Evolutionary conservation across 2,113 vertebrate species (phyloP).

Genomic region (Malaclemys terrapin): DNA sequence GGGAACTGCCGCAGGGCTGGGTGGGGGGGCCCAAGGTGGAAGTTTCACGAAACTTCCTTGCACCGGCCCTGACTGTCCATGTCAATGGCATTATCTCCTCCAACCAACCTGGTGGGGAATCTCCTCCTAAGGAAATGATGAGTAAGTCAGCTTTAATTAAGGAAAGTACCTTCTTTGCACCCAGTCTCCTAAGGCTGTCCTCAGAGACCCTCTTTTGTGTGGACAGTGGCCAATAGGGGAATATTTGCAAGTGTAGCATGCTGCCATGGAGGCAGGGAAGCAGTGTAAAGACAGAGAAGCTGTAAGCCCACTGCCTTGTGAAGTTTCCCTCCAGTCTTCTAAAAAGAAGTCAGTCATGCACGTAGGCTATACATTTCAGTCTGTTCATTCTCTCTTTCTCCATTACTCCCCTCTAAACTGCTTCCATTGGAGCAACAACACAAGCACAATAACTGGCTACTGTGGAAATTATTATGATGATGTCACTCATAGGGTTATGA

Average conservation of each 20-base stretch:
- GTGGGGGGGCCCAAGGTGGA: too few relatives aligned
- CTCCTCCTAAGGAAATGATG: not conserved
- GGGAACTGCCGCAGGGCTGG: too few relatives aligned
- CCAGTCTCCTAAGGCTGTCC: not conserved
- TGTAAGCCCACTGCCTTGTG: not conserved
- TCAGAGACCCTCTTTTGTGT: not conserved
- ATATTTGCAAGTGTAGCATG: not conserved
- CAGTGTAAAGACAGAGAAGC: not conserved
- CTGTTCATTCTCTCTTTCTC: not conserved
- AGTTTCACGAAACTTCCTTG: too few relatives aligned
- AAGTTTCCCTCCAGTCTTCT: not conserved
- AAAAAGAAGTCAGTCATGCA: not conserved
- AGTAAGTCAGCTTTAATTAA: not conserved
- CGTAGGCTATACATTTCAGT: not conserved
- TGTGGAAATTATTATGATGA: not conserved
- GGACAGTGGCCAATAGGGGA: not conserved
- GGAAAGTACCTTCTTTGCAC: not conserved
- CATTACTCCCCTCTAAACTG: not conserved
- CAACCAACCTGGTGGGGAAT: not conserved
- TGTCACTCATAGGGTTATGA: not conserved
- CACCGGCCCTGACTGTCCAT: not conserved
- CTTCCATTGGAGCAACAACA: not conserved
- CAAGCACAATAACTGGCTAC: not conserved
- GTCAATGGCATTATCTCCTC: not conserved
- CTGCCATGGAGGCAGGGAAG: not conserved